Conservation (phyloP, 2,888 invertebrate genomes). For the Crepidodera aurea region DNA sequence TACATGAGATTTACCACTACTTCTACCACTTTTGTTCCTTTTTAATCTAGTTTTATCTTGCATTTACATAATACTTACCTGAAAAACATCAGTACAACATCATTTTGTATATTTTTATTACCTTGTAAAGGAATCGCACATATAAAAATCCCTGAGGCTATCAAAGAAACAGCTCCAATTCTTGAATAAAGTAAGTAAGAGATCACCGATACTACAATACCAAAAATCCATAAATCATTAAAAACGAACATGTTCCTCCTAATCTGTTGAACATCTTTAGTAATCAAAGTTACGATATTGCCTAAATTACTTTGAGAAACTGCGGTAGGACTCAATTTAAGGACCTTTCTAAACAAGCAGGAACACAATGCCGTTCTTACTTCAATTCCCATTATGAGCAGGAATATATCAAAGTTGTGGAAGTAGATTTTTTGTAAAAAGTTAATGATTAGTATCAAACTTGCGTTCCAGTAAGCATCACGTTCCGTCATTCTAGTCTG, state of each 20-base stretch:
- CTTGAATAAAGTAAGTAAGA: slow-evolving; percentile 77
- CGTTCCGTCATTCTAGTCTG: slow-evolving; percentile 45
- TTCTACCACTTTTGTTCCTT: too few species aligned
- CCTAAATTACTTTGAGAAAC: slow-evolving; percentile 75
- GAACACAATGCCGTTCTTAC: slow-evolving; percentile 73
- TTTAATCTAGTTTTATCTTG: too few species aligned
- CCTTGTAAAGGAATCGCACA: slow-evolving; percentile 60
- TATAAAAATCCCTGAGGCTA: slow-evolving; percentile 65
- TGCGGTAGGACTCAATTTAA: slow-evolving; percentile 62
- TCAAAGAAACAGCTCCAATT: slow-evolving; percentile 63
- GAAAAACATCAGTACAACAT: too few species aligned
- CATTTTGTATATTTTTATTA: too few species aligned
- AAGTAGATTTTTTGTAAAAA: slow-evolving; percentile 70
- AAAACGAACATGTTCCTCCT: slow-evolving; percentile 86
- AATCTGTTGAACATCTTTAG: slow-evolving; percentile 92
- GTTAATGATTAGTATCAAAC: slow-evolving; percentile 74
- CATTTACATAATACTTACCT: too few species aligned
- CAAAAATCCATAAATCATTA: slow-evolving; percentile 87
- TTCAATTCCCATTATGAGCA: slow-evolving; percentile 80
- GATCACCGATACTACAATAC: slow-evolving; percentile 63
- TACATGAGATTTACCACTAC: too few species aligned
- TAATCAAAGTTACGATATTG: slow-evolving; percentile 83
- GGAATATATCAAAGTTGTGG: slow-evolving; percentile 78
- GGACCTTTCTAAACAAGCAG: slow-evolving; percentile 65
- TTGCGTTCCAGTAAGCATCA: slow-evolving; percentile 76